Base-by-base conservation (phyloP, 1,140 invertebrate genomes). In the Orius laevigatus region DNA sequence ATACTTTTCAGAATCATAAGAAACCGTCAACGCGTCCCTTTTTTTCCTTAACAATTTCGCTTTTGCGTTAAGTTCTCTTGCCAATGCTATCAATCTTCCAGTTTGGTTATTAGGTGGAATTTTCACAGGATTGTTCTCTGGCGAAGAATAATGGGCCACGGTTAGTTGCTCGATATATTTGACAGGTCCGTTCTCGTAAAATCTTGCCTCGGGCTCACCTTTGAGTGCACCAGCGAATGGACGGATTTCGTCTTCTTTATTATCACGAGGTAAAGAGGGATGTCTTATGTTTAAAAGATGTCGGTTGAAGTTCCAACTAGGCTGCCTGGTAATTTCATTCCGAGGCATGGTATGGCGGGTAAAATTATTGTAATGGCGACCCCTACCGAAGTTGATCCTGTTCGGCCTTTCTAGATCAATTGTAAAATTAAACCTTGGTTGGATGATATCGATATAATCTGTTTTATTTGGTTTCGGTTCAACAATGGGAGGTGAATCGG, bases 1-100 rank as follows among this genome's bases (percentile, higher is more conserved):
- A 59, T 69, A 71, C 46, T 70, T 68, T 5, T 63, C 43, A 25
- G 25, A 3, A 25, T 25, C 25, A 25, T 25, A 25, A 25, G 25
- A 25, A 25, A 25, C 25, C 25, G 1, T 53, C 31, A 50, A 19
- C 9, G 48, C 14, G 32, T 54, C 35, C 41, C 20, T 38, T 40
- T 48, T 20, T 31, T 50, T 48, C 39, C 46, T 19, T 35, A 3
- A 25, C 14, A 16, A 6, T 42, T 42, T 48, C 35, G 18, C 12
- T 50, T 14, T 32, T 25, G 18, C 42, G 11, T 55, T 56, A 2
- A 58, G 47, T 34, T 55, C 49, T 33, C 48, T 42, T 1, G 53
- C 53, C 9, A 56, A 46, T 38, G 52, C 51, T n/a, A 52, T 51
- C 3, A 57, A 35, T 8, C 54, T 35, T 12, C 53, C 46, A 16